Percentiles rank a stretch among this genome's conserved stretches.
Conservation (phyloP, 2,888 invertebrate species). For the Pristionchus fissidentatus region DNA sequence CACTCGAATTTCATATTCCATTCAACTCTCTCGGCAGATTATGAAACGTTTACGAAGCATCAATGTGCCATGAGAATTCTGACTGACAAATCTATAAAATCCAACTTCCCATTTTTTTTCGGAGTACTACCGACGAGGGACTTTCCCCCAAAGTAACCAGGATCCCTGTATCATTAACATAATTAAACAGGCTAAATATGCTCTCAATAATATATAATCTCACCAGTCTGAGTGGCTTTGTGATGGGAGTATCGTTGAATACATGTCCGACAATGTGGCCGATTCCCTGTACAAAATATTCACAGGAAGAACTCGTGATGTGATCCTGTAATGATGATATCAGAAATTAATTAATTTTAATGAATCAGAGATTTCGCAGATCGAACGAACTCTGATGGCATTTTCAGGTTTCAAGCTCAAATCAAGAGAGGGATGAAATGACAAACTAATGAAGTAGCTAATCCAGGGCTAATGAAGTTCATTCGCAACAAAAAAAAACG, state of each 20-base stretch:
- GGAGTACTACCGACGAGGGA: too few species aligned
- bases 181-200: neutral
- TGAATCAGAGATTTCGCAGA: too few species aligned
- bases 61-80: neutral
- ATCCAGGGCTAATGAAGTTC: too few species aligned
- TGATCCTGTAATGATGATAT: neutral
- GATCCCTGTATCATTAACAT: too few species aligned
- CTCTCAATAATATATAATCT: neutral
- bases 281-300: slow-evolving; percentile 2
- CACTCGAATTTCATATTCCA: neutral
- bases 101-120: too few species aligned
- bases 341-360: too few species aligned
- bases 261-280: slow-evolving; percentile 31
- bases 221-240: neutral
- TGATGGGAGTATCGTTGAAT: slow-evolving; percentile 28
- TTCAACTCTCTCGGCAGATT: neutral
- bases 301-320: neutral
- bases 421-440: too few species aligned
- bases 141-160: too few species aligned
- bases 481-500: too few species aligned
- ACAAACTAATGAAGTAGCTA: too few species aligned
- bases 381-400: too few species aligned
- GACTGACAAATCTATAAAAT: neutral
- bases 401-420: too few species aligned
- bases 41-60: neutral